Conservation (phyloP, 1,140 invertebrate genomes). For the Pseudomyrmex cubaensis region DNA sequence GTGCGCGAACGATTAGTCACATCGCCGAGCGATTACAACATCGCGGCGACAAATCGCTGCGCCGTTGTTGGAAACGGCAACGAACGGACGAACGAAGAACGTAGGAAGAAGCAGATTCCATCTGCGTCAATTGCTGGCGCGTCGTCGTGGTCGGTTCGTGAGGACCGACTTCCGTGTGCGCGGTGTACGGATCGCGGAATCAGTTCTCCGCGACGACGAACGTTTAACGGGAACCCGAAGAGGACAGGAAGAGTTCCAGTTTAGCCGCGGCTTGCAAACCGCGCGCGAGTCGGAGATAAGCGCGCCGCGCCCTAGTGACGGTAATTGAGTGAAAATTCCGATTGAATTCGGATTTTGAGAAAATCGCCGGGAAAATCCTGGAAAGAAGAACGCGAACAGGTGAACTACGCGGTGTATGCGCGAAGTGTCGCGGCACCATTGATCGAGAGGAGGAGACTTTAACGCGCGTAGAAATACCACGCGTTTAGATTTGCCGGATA, state of each 20-base stretch:
- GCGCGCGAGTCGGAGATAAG: conserved; percentile 30
- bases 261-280: conserved; percentile 5
- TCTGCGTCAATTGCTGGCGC: conserved; percentile 34
- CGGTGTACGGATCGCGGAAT: background rate
- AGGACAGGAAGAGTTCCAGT: conserved; percentile 27
- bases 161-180: background rate
- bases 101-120: background rate
- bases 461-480: conserved; percentile 35
- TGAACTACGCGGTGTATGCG: background rate
- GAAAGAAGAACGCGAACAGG: background rate
- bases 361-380: background rate
- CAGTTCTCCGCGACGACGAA: background rate
- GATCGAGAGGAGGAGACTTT: conserved; percentile 33
- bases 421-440: background rate
- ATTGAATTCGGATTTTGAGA: background rate
- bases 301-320: background rate
- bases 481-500: conserved; percentile 25
- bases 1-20: background rate
- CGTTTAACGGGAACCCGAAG: conserved; percentile 32
- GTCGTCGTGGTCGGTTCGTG: background rate
- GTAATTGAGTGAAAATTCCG: conserved; percentile 33
- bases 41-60: background rate
- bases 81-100: background rate
- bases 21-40: background rate
- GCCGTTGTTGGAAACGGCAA: background rate